These are phyloP conservation scores for Copidosoma floridanum DNA, from an alignment of 1,140 invertebrate species.

Conservation along the genomic window DNA sequence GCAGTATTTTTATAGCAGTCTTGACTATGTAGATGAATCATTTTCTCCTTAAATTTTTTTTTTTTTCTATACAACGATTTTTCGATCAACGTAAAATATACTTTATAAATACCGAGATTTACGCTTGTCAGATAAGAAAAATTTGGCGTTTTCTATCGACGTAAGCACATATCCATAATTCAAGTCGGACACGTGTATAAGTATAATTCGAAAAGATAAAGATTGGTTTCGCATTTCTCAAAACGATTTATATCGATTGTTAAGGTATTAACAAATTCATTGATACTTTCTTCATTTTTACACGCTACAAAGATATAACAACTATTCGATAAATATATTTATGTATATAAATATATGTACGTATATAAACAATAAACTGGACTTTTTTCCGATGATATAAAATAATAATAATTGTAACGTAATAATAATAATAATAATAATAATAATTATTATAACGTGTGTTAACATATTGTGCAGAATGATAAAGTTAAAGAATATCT, in stretches of 20 bases:
- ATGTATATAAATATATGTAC: no score
- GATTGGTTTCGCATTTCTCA: constrained; percentile 22
- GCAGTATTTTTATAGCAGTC: constrained; percentile 37
- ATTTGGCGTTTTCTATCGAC: no score
- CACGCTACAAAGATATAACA: constrained; percentile 24
- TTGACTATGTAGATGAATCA: constrained; percentile 38
- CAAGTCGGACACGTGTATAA: constrained; percentile 11
- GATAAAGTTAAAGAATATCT: constrained; percentile 9
- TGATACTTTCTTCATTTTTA: constrained; percentile 8
- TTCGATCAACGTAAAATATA: no score
- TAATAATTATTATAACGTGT: no score
- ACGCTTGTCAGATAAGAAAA: no score
- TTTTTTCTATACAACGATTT: constrained; percentile 10
- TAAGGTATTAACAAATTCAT: constrained; percentile 16
- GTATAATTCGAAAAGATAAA: constrained; percentile 16
- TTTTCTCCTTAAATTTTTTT: constrained; percentile 21
- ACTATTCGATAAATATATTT: constrained; percentile 24
- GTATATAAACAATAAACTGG: constrained; percentile 24
- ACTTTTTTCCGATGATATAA: constrained; percentile 3
- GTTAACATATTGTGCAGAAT: constrained; percentile 17
- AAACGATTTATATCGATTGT: constrained; percentile 13
- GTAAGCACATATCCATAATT: no score
- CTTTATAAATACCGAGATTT: no score
- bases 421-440: no score
- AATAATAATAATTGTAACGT: constrained; percentile 12